Evolutionary conservation across 2,888 invertebrate species (phyloP).

Genomic region (Oxystoma pomonae): DNA sequence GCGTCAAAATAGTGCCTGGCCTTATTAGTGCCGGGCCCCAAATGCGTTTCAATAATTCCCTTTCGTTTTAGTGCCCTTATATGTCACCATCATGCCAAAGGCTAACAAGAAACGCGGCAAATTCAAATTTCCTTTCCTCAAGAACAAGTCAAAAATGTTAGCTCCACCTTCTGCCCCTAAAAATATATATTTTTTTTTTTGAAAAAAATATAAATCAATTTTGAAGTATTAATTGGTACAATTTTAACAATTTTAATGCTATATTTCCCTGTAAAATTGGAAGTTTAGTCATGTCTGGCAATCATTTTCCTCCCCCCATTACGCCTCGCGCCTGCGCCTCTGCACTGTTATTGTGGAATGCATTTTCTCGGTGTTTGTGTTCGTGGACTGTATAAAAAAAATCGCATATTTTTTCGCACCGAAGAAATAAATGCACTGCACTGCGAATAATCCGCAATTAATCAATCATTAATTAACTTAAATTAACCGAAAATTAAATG

Average conservation of each 20-base stretch:
- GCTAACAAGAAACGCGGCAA: background rate
- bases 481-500: background rate
- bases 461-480: background rate
- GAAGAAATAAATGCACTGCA: background rate
- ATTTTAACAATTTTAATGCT: background rate
- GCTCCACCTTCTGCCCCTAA: background rate
- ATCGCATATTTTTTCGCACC: background rate
- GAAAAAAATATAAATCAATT: background rate
- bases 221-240: background rate
- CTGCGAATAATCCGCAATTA: conserved; percentile 9
- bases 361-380: conserved; percentile 13
- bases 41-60: too few relatives aligned
- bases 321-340: background rate
- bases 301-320: too few relatives aligned
- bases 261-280: too few relatives aligned
- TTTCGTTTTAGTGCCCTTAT: background rate
- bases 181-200: background rate
- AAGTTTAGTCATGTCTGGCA: too few relatives aligned
- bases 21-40: too few relatives aligned
- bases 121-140: background rate
- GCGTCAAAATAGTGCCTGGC: too few relatives aligned
- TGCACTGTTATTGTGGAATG: background rate
- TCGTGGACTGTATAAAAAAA: conserved; percentile 13
- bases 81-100: background rate
- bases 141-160: background rate